Evolutionary conservation across 2,888 invertebrate species (phyloP), one percentile per base, ranked within the genome.

Genomic region (Metellina segmentata): DNA sequence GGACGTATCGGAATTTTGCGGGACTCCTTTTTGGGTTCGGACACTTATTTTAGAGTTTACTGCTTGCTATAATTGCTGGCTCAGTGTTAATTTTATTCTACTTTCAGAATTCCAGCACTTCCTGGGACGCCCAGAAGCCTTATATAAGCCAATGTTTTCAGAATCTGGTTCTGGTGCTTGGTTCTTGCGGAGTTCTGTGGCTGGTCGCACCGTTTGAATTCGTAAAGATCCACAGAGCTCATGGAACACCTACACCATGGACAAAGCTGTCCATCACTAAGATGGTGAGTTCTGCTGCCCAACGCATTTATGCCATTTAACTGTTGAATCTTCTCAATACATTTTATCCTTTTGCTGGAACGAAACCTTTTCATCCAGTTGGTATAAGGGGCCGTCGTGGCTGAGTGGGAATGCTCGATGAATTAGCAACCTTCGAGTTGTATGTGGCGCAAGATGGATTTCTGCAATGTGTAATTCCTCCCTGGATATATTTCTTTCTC

Each of bases 141-240:
- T 82, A 82, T 69, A 34, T 91, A 0, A 91, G 87, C 69, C 72
- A 91, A 16, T 91, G 91, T 48, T 91, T 91, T 19, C 81, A 87
- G 19, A 81, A 91, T 72, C 69, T 91, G 13, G 72, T 87, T 13
- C 34, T 91, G 16, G 91, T 91, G 20, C 83, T 91, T 48, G 91
- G 82, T 13, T 87, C 87, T 1, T 91, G 91, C 61, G 91, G 70
- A 13, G 91, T 91, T 48, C 48, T 91, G n/a, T 91, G 91, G 91
- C 34, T 91, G 49, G 91, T 91, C 0, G 87, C 87, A 7, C 91
- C 91, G 19, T 87, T 91, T 51, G 91, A 91, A 78, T 69, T 91
- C 6, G 48, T 78, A 7, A 91, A 87, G n/a, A 82, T 91, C 49
- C 72, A 61, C 52, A 87, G 34, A 87, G 51, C 71, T n/a, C 71